Percentiles rank a stretch among this genome's conserved stretches.
These are phyloP conservation scores for Meloidogyne exigua DNA, from an alignment of 1,140 invertebrate genomes.

Conservation along the genomic window DNA sequence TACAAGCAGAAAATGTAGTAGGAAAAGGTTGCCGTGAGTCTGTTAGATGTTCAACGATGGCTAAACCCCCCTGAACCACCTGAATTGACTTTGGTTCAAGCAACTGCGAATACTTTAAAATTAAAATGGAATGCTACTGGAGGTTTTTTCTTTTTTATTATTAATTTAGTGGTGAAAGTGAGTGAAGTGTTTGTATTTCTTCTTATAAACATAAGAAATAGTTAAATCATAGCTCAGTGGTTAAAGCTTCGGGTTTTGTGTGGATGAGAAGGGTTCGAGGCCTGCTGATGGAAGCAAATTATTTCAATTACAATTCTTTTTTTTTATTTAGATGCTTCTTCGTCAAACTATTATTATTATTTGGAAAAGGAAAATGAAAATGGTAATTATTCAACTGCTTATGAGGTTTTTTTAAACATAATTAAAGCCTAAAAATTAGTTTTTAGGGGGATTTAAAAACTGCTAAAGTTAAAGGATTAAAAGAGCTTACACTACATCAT, in stretches of 20 bases:
- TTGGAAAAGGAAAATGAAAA: slow-evolving; percentile 57
- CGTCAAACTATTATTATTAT: slow-evolving; percentile 44
- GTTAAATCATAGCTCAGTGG: too few species aligned
- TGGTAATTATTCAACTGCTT: slow-evolving; percentile 53
- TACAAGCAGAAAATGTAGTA: slow-evolving; percentile 45
- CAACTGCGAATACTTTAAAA: slow-evolving; percentile 48
- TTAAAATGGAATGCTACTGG: slow-evolving; percentile 46
- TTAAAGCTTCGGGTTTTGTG: too few species aligned
- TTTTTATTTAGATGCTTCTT: not conserved
- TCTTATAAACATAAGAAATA: too few species aligned
- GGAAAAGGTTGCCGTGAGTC: slow-evolving; percentile 35
- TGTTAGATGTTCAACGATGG: slow-evolving; percentile 29
- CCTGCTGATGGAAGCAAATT: too few species aligned
- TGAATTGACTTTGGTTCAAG: slow-evolving; percentile 33
- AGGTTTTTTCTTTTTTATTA: too few species aligned
- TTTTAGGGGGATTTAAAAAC: slow-evolving; percentile 46
- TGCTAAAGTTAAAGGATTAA: slow-evolving; percentile 49
- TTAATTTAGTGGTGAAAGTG: too few species aligned
- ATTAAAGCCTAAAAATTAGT: not conserved
- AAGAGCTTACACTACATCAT: slow-evolving; percentile 44
- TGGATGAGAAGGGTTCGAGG: too few species aligned
- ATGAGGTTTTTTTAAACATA: slow-evolving; percentile 37
- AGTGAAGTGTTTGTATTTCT: too few species aligned
- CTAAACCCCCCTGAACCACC: slow-evolving; percentile 52
- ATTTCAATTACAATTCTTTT: too few species aligned